Evolutionary conservation across 2,797 vertebrate genomes (phyloP), one percentile per base, ranked within the genome.

Genomic region (Acanthiza pusilla): DNA sequence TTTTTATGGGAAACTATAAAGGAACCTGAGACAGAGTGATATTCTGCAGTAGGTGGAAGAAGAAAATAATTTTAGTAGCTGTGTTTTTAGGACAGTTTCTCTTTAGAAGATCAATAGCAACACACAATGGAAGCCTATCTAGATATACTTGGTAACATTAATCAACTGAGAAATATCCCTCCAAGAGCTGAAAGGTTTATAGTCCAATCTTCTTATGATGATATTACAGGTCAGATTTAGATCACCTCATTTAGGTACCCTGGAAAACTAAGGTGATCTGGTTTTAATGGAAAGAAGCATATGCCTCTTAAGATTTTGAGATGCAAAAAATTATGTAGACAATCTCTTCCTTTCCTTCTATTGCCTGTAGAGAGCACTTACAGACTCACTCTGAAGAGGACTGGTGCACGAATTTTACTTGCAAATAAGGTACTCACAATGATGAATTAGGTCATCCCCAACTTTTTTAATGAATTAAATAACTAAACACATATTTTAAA

Each of bases 1-100:
- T 96, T 95, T 96, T 96, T 80, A 96, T 93, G 78, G 50, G 74
- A 89, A 71, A 85, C 76, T 84, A 93, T 90, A 94, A 90, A 94
- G 91, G 70, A 89, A 78, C 26, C 32, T 57, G 50, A 92, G 66
- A 62, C 47, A 92, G n/a, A 78, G 32, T 65, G 25, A 77, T 89
- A 87, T 36, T 67, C 81, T 63, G 34, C 58, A 76, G 50, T 61
- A 61, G 77, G 43, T 45, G 34, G 77, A 93, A 82, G 88, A 84
- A 63, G 63, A 71, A 92, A 87, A 79, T 71, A 2, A 89, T 73
- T 91, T 87, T 40, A 87, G 65, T 30, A 92, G 45, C 53, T 77
- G 26, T 30, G 11, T 62, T 91, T 94, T 94, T 82, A 94, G 72
- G 67, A 89, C 54, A 82, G 42, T 91, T 75, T 95, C 53, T 80